These are phyloP conservation scores for Hirtodrosophila alboralis DNA, from an alignment of 2,888 invertebrate species.

Conservation along the genomic window DNA sequence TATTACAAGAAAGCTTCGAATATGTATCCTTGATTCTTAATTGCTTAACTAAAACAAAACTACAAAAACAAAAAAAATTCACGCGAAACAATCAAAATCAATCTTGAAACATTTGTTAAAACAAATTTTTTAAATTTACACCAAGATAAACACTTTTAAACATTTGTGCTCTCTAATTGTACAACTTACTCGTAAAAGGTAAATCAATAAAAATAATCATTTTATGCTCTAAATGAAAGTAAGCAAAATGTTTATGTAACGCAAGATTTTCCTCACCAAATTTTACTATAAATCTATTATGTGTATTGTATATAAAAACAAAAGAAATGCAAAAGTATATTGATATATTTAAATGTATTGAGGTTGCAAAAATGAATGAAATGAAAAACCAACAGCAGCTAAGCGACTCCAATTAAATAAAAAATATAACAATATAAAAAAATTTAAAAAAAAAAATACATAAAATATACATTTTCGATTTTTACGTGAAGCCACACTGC, in stretches of 20 bases:
- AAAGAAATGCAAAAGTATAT: conserved; percentile 57
- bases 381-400: conserved; percentile 30
- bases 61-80: conserved; percentile 23
- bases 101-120: conserved; percentile 63
- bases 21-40: conserved; percentile 53
- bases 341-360: conserved; percentile 53
- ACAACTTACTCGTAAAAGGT: conserved; percentile 69
- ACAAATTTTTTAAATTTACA: conserved; percentile 69
- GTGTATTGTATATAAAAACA: conserved; percentile 76
- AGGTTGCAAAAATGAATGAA: conserved; percentile 33
- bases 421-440: conserved; percentile 29
- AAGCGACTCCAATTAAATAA: conserved; percentile 47
- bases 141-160: conserved; percentile 61
- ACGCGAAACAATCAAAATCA: conserved; percentile 73
- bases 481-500: conserved; percentile 48
- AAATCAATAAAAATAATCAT: conserved; percentile 66
- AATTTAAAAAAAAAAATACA: conserved; percentile 34
- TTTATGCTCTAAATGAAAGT: conserved; percentile 68
- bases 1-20: conserved; percentile 43
- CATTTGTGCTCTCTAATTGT: conserved; percentile 78
- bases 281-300: conserved; percentile 78
- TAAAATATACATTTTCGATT: conserved; percentile 60
- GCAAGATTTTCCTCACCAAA: conserved; percentile 77
- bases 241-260: conserved; percentile 63
- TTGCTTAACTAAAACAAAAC: conserved; percentile 55